Percentiles rank a stretch among this genome's conserved stretches.
phyloP scores from a whole-genome alignment of 2,797 vertebrate genomes.

The Syngnathus rostellatus region DNA sequence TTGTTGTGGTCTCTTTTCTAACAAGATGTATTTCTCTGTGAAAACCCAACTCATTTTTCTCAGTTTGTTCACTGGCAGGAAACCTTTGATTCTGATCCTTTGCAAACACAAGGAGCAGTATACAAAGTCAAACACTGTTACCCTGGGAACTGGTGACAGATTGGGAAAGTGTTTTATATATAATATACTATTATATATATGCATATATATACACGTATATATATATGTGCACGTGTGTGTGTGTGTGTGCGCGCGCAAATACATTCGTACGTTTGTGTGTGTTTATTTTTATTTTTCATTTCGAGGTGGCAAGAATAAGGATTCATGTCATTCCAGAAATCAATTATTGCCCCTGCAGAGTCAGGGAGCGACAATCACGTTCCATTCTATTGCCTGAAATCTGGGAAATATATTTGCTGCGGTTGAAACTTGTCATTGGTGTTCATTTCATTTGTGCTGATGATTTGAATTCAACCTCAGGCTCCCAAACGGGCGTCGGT shows the following conservation, averaged over 20 bases:
- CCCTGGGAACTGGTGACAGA: no score
- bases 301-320: background rate
- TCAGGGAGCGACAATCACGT: background rate
- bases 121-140: no score
- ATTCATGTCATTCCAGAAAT: slow-evolving; percentile 1
- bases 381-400: slow-evolving; percentile 5
- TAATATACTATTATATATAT: no score
- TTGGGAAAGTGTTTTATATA: no score
- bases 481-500: slow-evolving; percentile 28
- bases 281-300: background rate
- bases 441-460: slow-evolving; percentile 11
- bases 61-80: background rate
- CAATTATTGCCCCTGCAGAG: background rate
- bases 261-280: background rate
- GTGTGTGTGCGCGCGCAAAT: background rate
- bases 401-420: background rate
- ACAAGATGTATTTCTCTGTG: slow-evolving; percentile 9
- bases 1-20: slow-evolving; percentile 15
- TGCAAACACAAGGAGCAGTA: no score
- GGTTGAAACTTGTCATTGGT: background rate
- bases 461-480: slow-evolving; percentile 21
- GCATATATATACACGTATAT: no score
- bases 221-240: no score
- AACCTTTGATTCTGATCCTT: background rate
- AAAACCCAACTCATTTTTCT: background rate